Conservation (phyloP, 1,140 invertebrate species). For the Camponotus pennsylvanicus region DNA sequence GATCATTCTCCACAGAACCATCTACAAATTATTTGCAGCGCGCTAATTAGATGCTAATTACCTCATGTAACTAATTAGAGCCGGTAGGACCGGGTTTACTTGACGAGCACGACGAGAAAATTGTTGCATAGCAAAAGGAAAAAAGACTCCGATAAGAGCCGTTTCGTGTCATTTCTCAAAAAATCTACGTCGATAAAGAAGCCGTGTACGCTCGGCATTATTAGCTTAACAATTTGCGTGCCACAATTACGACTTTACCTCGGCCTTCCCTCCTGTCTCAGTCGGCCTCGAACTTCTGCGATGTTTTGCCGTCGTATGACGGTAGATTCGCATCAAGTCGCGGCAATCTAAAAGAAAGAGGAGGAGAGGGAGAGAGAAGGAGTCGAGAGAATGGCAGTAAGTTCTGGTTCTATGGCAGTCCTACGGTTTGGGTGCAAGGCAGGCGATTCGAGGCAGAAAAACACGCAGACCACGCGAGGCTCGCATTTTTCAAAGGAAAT, state of each 20-base stretch:
- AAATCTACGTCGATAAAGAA: constrained; percentile 26
- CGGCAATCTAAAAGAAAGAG: constrained; percentile 50
- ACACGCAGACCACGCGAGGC: constrained; percentile 70
- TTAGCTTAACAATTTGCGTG: constrained; percentile 72
- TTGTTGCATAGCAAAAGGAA: not conserved
- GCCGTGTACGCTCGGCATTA: constrained; percentile 29
- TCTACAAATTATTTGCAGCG: constrained; percentile 44
- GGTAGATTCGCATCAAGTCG: constrained; percentile 64
- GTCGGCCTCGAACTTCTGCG: constrained; percentile 39
- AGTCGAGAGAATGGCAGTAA: not conserved
- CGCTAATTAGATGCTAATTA: constrained; percentile 54
- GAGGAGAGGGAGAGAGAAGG: constrained; percentile 11
- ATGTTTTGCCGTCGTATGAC: constrained; percentile 49
- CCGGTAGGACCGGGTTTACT: not conserved
- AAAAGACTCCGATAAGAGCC: constrained; percentile 27
- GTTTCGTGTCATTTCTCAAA: constrained; percentile 26
- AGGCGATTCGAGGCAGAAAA: constrained; percentile 54
- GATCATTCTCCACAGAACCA: constrained; percentile 5
- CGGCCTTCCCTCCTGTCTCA: constrained; percentile 12
- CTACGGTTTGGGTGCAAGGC: constrained; percentile 35
- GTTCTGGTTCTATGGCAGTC: constrained; percentile 10
- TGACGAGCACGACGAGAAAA: constrained; percentile 25
- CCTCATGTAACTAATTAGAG: constrained; percentile 48
- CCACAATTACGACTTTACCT: constrained; percentile 52
- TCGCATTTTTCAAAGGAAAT: constrained; percentile 73